These are phyloP conservation scores for Melieria omissa DNA, from an alignment of 2,888 invertebrate species.

Conservation along the genomic window DNA sequence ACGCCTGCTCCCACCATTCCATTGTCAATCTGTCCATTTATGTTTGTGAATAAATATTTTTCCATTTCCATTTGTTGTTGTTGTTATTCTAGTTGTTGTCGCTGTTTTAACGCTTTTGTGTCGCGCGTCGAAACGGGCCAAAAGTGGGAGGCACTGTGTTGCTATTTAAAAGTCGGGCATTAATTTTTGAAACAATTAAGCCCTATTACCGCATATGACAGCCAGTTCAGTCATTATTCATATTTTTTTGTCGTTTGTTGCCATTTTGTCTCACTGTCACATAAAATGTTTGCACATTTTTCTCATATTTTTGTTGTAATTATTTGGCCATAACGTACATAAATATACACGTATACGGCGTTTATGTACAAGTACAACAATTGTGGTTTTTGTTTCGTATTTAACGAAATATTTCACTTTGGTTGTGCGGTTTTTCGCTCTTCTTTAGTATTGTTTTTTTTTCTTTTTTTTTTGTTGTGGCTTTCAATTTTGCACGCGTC, in stretches of 20 bases:
- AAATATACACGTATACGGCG: neutral
- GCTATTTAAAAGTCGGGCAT: neutral
- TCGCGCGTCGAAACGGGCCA: too few species aligned
- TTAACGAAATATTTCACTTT: too few species aligned
- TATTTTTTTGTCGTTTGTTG: too few species aligned
- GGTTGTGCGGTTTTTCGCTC: too few species aligned
- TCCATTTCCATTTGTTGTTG: neutral
- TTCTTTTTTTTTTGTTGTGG: too few species aligned
- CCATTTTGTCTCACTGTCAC: neutral
- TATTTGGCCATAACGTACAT: neutral
- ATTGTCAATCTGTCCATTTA: neutral
- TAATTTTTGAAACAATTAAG: conserved; percentile 17
- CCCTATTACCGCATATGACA: conserved; percentile 1
- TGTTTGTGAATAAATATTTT: neutral
- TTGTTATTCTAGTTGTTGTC: too few species aligned
- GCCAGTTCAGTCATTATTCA: neutral
- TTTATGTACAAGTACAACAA: too few species aligned
- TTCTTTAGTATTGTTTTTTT: too few species aligned
- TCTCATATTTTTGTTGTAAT: too few species aligned
- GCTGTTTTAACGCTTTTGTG: too few species aligned
- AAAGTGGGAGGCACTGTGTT: neutral
- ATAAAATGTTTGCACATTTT: neutral
- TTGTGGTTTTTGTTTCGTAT: too few species aligned
- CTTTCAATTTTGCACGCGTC: neutral
- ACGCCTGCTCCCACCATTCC: neutral